These are phyloP conservation scores for Malacoctenus gilli DNA, from an alignment of 2,797 vertebrate genomes.

Conservation along the genomic window DNA sequence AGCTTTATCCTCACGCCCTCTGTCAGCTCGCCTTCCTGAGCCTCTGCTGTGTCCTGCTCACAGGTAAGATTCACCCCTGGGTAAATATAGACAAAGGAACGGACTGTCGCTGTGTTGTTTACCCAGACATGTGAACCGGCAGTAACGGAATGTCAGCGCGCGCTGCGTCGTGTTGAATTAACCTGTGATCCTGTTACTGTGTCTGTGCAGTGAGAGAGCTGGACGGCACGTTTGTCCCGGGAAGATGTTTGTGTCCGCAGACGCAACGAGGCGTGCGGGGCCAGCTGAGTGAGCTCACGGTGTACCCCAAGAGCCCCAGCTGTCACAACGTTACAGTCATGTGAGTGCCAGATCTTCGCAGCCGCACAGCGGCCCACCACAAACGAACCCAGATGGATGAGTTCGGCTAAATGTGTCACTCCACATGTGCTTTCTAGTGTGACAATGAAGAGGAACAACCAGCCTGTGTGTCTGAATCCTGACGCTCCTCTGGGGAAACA, in stretches of 20 bases:
- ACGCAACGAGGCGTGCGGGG: slow-evolving; percentile 33
- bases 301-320: slow-evolving; percentile 58
- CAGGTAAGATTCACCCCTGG: slow-evolving; percentile 59
- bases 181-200: slow-evolving; percentile 47
- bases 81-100: background rate
- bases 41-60: slow-evolving; percentile 55
- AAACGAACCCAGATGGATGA: background rate
- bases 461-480: slow-evolving; percentile 72
- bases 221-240: slow-evolving; percentile 66
- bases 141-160: slow-evolving; percentile 18
- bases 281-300: slow-evolving; percentile 53
- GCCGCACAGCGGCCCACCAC: background rate
- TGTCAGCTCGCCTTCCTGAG: slow-evolving; percentile 49
- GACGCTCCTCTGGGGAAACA: slow-evolving; percentile 59
- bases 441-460: slow-evolving; percentile 39
- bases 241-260: slow-evolving; percentile 75
- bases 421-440: slow-evolving; percentile 71
- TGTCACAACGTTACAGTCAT: slow-evolving; percentile 77
- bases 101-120: background rate
- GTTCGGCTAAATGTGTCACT: slow-evolving; percentile 21
- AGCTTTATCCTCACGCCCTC: slow-evolving; percentile 28
- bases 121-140: background rate
- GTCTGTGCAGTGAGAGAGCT: slow-evolving; percentile 63
- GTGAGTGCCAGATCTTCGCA: slow-evolving; percentile 75
- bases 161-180: slow-evolving; percentile 21